phyloP scores from a whole-genome alignment of 2,797 vertebrate species.

The Liparis tanakae region DNA sequence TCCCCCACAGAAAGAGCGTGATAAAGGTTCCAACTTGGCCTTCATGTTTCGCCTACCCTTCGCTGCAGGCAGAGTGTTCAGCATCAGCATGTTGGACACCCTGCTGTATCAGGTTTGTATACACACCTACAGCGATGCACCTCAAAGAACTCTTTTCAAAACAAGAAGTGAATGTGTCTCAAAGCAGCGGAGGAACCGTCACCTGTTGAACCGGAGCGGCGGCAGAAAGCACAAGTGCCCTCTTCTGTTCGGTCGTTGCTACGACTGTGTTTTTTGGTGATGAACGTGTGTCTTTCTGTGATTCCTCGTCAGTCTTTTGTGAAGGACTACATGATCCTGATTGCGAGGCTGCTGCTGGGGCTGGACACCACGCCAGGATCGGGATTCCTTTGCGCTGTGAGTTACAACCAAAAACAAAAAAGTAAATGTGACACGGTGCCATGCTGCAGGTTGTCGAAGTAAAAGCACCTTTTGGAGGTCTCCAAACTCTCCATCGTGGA shows the following conservation, averaged over 20 bases:
- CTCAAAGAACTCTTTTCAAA: conserved; percentile 25
- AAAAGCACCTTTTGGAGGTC: too few relatives aligned
- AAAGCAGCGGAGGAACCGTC: conserved; percentile 17
- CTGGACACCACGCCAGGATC: conserved; percentile 88
- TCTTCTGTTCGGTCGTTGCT: conserved; percentile 61
- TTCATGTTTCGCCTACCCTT: conserved; percentile 89
- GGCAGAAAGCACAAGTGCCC: conserved; percentile 53
- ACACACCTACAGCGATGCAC: conserved; percentile 22
- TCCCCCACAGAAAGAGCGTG: conserved; percentile 83
- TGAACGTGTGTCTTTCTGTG: not conserved
- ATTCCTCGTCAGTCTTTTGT: conserved; percentile 84
- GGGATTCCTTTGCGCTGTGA: conserved; percentile 87
- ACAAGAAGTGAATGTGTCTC: conserved; percentile 14
- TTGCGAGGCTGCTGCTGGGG: conserved; percentile 85
- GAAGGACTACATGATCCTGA: conserved; percentile 90
- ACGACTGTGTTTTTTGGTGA: not conserved
- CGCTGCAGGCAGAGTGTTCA: conserved; percentile 87
- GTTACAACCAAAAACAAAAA: conserved; percentile 41
- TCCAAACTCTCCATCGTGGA: too few relatives aligned
- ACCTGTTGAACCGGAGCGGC: conserved; percentile 12
- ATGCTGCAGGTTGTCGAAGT: not conserved
- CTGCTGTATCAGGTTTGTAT: conserved; percentile 85
- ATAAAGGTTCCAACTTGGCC: conserved; percentile 87
- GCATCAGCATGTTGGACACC: conserved; percentile 88
- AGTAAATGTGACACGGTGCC: not conserved